phyloP scores from a whole-genome alignment of 1,140 invertebrate genomes.

The Colletes gigas region DNA sequence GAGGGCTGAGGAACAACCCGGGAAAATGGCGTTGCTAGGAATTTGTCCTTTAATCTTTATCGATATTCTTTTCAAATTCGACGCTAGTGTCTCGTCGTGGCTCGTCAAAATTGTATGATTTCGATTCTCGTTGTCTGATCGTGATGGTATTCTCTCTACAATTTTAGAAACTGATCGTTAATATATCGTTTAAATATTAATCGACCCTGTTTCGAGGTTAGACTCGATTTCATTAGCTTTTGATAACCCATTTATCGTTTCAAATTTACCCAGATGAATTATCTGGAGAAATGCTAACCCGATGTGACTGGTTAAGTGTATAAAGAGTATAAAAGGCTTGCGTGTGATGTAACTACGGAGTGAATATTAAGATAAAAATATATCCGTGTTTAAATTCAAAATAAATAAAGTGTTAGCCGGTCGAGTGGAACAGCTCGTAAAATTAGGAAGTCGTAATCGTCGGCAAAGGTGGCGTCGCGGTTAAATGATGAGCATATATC shows the following conservation, averaged over 20 bases:
- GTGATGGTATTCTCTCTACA: background rate
- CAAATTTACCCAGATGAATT: too few relatives aligned
- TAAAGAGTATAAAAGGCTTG: too few relatives aligned
- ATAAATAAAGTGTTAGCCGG: too few relatives aligned
- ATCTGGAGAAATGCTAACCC: too few relatives aligned
- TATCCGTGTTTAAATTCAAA: background rate
- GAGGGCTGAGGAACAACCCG: conserved; percentile 6
- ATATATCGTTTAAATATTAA: background rate
- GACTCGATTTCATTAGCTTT: background rate
- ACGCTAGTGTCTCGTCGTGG: background rate
- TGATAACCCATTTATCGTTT: conserved; percentile 27
- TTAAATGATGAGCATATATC: conserved; percentile 2
- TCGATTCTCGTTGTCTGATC: background rate
- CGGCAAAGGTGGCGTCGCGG: background rate
- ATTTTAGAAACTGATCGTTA: background rate
- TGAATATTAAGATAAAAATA: background rate
- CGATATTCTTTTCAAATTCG: background rate
- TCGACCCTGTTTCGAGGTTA: background rate
- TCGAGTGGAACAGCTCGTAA: background rate
- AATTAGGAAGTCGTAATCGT: conserved; percentile 2
- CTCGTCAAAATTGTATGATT: background rate
- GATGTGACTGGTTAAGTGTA: too few relatives aligned
- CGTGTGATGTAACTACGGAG: too few relatives aligned
- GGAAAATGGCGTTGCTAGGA: conserved; percentile 22
- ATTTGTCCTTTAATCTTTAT: background rate